Base-by-base conservation (phyloP, 2,888 invertebrate species). In the Machimus rusticus region DNA sequence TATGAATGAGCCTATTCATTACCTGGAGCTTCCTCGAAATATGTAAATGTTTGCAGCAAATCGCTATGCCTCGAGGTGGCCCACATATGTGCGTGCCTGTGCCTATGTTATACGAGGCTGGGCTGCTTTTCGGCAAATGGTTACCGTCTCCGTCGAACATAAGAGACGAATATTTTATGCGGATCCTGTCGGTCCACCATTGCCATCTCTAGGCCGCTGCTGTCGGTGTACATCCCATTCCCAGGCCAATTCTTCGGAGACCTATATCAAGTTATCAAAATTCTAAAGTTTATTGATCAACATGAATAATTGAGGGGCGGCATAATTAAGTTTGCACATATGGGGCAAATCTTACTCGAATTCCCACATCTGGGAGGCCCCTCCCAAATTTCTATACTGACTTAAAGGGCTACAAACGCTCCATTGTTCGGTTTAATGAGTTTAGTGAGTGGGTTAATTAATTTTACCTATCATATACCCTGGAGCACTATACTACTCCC, bases 1-100 rank as follows among this genome's bases (percentile, higher is more conserved):
- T 82, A 82, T 82, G 82, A 82, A 82, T 82, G 82, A 82, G 82
- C 82, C 82, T 82, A 82, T 82, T 82, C 82, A 82, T 82, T 82
- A 82, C 82, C 82, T 82, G 82, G 34, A 82, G 66, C 57, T 82
- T 82, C 82, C 82, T 57, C 19, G 82, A 82, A 82, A 82, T 82
- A 82, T 82, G 82, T 82, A 82, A 82, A 82, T 82, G 82, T 82
- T 34, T 76, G 66, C 66, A 23, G 66, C 66, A 66, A 66, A 66
- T 66, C 66, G 66, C 12, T 66, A 23, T 66, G 28, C 66, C 66
- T n/a, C 6, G 16, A n/a, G 51, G 51, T n/a, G n/a, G 3, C 6
- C 28, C 28, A 14, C 28, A 66, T 28, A 66, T 66, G 19, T 9
- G 66, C 28, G 66, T 66, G 23, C 66, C 66, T 66, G 28, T 23